Base-by-base conservation (phyloP, 2,888 invertebrate species). In the Portevinia maculata region DNA sequence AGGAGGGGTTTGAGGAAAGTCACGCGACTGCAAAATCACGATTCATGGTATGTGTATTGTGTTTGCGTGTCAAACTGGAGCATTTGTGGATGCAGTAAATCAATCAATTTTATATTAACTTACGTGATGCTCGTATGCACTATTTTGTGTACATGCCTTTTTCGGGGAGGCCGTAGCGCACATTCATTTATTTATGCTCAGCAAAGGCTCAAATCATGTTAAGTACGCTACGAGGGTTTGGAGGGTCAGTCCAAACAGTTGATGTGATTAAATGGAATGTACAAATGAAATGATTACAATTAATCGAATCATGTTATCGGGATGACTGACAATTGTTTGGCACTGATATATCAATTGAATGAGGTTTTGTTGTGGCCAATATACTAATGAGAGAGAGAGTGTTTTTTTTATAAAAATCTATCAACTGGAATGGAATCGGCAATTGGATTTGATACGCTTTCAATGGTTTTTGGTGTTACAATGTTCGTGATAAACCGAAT, bases 31-130 rank as follows among this genome's bases (percentile, higher is more conserved):
- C 75, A 70, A 64, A 75, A 81, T 81, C 65, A 79, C 53, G 39
- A 32, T 9, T 57, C 55, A 15, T 69, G 13, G 13, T 7, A 15
- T 15, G 44, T 37, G 46, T 41, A 11, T 28, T n/a, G n/a, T n/a
- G n/a, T n/a, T n/a, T n/a, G n/a, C n/a, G n/a, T n/a, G n/a, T n/a
- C n/a, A n/a, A n/a, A n/a, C n/a, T n/a, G n/a, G 9, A 24, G 41
- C 19, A 46, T 60, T 65, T 39, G 60, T 53, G 55, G 67, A 52
- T 50, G 53, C 52, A 59, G 75, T 81, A 75, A 81, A 76, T 81
- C 81, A 76, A 81, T 81, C 76, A 81, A 81, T 81, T 81, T 76
- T 81, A 64, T 64, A 81, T 81, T 75, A 81, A 75, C 75, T 46
- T 69, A 64, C 69, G 48, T 55, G 73, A 53, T 48, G 48, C 34